phyloP scores from a whole-genome alignment of 64 coral and sea anemone species.

The Hydrozoanthus tunicans region DNA sequence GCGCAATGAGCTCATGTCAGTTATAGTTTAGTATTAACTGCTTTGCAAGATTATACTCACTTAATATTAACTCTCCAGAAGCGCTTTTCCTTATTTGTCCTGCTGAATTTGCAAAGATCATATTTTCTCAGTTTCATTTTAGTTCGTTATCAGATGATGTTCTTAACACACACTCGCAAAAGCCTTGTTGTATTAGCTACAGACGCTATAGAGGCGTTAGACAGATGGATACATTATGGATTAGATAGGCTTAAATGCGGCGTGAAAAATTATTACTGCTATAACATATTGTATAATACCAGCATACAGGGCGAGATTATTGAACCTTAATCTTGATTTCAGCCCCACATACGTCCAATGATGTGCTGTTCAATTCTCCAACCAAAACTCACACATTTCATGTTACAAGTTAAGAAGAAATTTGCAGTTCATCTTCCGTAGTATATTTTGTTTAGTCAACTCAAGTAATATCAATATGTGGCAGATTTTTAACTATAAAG shows the following conservation, averaged over 20 bases:
- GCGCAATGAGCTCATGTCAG: neutral
- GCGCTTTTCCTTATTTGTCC: conserved; percentile 40
- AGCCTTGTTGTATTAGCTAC: neutral
- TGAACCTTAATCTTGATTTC: too few species aligned
- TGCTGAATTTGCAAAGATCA: conserved; percentile 45
- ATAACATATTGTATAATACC: neutral
- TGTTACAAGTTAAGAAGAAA: too few species aligned
- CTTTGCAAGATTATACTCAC: conserved; percentile 34
- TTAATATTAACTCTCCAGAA: conserved; percentile 45
- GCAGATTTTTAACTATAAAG: neutral
- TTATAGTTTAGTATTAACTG: conserved; percentile 8
- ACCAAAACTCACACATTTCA: too few species aligned
- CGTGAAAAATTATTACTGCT: too few species aligned
- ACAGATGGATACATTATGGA: too few species aligned
- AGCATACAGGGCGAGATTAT: too few species aligned
- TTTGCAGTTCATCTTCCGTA: too few species aligned
- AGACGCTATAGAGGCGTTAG: neutral
- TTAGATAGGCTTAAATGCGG: too few species aligned
- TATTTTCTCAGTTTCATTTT: neutral
- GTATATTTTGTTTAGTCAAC: neutral
- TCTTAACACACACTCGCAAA: neutral
- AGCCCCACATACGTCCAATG: too few species aligned
- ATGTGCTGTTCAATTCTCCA: too few species aligned
- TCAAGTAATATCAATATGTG: neutral
- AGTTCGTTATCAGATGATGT: neutral